Evolutionary conservation across 2,888 invertebrate species (phyloP).

Genomic region (Sarcophaga caerulescens): DNA sequence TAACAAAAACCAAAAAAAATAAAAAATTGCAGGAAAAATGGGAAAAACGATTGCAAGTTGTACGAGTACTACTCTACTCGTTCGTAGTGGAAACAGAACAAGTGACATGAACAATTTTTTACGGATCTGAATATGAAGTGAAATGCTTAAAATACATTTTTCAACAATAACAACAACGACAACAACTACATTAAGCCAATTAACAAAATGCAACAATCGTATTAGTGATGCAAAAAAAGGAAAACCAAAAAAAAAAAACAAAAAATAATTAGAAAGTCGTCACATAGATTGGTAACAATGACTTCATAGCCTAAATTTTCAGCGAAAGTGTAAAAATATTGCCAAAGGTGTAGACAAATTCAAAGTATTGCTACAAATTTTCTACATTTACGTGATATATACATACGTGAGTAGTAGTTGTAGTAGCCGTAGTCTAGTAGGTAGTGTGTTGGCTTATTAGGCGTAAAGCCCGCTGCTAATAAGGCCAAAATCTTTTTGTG

Average conservation of each 20-base stretch:
- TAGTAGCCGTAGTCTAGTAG: no score
- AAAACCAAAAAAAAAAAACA: background rate
- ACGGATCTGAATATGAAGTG: background rate
- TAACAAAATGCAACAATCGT: conserved; percentile 58
- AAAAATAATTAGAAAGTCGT: background rate
- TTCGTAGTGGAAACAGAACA: no score
- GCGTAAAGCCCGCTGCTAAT: no score
- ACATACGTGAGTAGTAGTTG: no score
- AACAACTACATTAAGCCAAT: conserved; percentile 54
- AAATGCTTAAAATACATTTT: conserved; percentile 23
- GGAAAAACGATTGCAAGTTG: background rate
- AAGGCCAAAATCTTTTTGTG: no score
- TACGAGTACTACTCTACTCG: background rate
- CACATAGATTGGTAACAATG: conserved; percentile 11
- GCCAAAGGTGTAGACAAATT: no score
- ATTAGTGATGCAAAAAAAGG: conserved; percentile 31
- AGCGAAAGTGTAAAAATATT: no score
- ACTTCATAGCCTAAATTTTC: background rate
- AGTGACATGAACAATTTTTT: background rate
- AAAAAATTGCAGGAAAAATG: background rate
- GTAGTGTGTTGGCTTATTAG: no score
- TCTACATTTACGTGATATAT: no score
- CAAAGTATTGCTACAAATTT: no score
- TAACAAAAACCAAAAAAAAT: background rate
- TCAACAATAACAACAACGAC: background rate